Evolutionary conservation across 2,888 invertebrate genomes (phyloP), one percentile per base, ranked within the genome.

Genomic region (Melinopterus prodromus): DNA sequence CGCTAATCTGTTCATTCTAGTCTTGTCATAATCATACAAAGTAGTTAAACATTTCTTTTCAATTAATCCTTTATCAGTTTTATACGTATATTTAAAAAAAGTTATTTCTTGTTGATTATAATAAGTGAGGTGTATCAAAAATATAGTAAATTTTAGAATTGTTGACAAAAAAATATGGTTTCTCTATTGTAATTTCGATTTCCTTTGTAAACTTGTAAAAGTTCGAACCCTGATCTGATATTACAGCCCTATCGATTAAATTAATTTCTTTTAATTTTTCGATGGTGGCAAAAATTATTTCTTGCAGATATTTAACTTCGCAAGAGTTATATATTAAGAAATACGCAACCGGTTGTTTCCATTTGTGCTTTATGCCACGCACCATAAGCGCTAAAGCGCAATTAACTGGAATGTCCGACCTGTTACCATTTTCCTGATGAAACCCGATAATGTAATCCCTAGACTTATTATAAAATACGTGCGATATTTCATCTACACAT

Each of bases 31-130:
- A n/a, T 83, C 77, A 72, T 82, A 83, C 78, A 84, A 84, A 36
- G 69, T 9, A 69, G 82, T 75, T 69, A 84, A 77, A 76, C 80
- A 78, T n/a, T 76, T 53, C 80, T 81, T 83, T 70, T 79, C 80
- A n/a, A 82, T 81, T 76, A 69, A 75, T 12, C 78, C 71, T 69
- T 77, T 79, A 71, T 82, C 78, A 53, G 35, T 35, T 78, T 7
- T 53, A 12, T 38, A 83, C 78, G 35, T 78, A 15, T 77, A 83
- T 76, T 71, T 80, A 79, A 53, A 82, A 69, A 53, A 84, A 78
- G 77, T 83, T 84, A 80, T 83, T 83, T 80, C 83, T 74, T 2
- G 79, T 38, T 35, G 78, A 74, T 77, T 82, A 85, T n/a, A 84
- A 26, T 14, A 78, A 69, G 79, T 81, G 79, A 14, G 76, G 82